Base-by-base conservation (phyloP, 1,140 invertebrate genomes). In the Drosophila asahinai region DNA sequence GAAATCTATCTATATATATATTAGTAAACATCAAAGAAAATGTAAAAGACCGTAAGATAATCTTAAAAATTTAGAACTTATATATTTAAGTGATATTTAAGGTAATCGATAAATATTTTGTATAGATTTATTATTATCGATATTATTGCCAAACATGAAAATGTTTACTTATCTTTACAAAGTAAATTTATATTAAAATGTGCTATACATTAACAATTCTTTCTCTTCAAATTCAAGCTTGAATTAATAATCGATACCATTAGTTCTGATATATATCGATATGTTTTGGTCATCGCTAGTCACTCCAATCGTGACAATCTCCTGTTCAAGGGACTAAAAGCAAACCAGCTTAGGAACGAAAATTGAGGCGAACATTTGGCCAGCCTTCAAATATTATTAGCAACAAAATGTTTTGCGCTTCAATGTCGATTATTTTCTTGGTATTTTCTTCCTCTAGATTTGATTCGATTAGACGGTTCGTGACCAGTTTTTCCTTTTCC, bases 381-480 rank as follows among this genome's bases (percentile, higher is more conserved):
- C 22, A 67, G 40, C 63, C 63, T 30, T 71, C 49, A 68, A 68
- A 68, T 48, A 60, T 49, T 60, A 73, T 72, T 51, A 72, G 52
- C 33, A 54, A 25, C 33, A 67, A 66, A 47, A 40, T 68, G 33
- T 22, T 38, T 52, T 36, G 60, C 30, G 60, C 60, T 38, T 52
- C 47, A 54, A 40, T 33, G 67, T 70, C 48, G 30, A 48, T 66
- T 68, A 66, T 47, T 68, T 68, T 68, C 33, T 38, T 64, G 38
- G 48, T 14, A 52, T 30, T 67, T 67, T 49, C 27, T 52, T 67
- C 38, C 48, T 40, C 48, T 67, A 70, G 66, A 70, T 70, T 70
- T 71, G 48, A 71, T 71, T 71, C 67, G 67, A 71, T 71, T 71
- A 47, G 67, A 22, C 38, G 5, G 66, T 66, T 66, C 62, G 66